Percentiles rank a stretch among this genome's conserved stretches.
Evolutionary conservation across 2,888 invertebrate species (phyloP).

Genomic region (Kryphioiulus occultus): DNA sequence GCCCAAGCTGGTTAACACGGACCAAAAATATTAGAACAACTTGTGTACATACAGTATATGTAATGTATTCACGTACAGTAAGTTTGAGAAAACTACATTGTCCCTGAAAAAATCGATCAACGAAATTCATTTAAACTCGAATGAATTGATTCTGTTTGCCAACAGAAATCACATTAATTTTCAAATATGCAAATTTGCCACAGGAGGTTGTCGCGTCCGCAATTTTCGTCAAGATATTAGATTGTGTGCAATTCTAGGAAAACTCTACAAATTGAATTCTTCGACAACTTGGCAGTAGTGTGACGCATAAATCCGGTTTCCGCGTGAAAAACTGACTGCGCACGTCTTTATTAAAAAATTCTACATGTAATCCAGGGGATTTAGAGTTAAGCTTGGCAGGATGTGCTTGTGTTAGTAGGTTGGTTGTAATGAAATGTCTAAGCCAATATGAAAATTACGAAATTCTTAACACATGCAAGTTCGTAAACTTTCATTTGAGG

Average conservation of each 20-base stretch:
- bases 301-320: background rate
- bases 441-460: background rate
- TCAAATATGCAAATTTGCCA: background rate
- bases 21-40: too few species aligned
- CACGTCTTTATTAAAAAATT: background rate
- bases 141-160: background rate
- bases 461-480: background rate
- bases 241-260: background rate
- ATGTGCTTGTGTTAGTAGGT: background rate
- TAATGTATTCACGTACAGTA: too few species aligned
- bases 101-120: too few species aligned
- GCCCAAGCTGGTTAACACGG: too few species aligned
- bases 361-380: background rate
- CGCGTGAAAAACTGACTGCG: background rate
- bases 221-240: background rate
- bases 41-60: too few species aligned
- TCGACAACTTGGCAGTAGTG: background rate
- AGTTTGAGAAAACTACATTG: too few species aligned
- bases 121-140: too few species aligned
- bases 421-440: background rate
- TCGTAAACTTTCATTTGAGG: background rate
- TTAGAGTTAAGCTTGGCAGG: background rate
- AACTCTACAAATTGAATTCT: background rate
- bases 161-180: background rate
- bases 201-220: background rate